Conservation (phyloP, 2,113 vertebrate genomes). For the Phalacrocorax carbo region DNA sequence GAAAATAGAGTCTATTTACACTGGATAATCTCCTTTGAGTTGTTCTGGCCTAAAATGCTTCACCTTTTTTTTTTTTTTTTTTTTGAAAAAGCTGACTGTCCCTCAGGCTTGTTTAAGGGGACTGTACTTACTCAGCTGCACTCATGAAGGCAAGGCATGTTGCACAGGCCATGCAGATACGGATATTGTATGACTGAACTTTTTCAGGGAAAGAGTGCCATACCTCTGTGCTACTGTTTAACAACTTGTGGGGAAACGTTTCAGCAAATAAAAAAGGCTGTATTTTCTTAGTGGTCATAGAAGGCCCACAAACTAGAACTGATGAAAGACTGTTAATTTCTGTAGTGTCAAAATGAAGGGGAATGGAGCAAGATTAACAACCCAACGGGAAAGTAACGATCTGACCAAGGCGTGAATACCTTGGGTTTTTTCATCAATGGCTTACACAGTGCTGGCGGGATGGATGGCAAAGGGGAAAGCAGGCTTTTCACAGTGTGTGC, state of each 20-base stretch:
- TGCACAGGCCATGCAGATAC: not conserved
- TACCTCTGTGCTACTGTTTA: not conserved
- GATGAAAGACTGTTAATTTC: not conserved
- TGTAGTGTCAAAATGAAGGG: not conserved
- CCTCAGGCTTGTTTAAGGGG: not conserved
- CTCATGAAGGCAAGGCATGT: not conserved
- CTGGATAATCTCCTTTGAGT: not conserved
- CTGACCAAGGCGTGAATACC: not conserved
- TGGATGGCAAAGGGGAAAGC: not conserved
- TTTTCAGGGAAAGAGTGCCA: not conserved
- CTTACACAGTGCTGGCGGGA: not conserved
- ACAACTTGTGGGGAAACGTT: not conserved
- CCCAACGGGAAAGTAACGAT: not conserved
- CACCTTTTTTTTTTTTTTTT: not conserved
- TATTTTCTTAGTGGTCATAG: not conserved
- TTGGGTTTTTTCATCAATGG: not conserved
- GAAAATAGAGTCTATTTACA: not conserved
- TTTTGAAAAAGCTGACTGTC: not conserved
- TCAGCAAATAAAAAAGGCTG: not conserved
- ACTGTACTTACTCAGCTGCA: not conserved
- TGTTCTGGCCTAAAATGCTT: not conserved
- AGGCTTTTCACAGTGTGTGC: not conserved
- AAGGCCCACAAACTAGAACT: not conserved
- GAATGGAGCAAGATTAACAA: not conserved
- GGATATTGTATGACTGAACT: not conserved